Percentiles rank a stretch among this genome's conserved stretches.
phyloP scores from a whole-genome alignment of 2,797 vertebrate genomes.

The Percopsis omiscomaycus region DNA sequence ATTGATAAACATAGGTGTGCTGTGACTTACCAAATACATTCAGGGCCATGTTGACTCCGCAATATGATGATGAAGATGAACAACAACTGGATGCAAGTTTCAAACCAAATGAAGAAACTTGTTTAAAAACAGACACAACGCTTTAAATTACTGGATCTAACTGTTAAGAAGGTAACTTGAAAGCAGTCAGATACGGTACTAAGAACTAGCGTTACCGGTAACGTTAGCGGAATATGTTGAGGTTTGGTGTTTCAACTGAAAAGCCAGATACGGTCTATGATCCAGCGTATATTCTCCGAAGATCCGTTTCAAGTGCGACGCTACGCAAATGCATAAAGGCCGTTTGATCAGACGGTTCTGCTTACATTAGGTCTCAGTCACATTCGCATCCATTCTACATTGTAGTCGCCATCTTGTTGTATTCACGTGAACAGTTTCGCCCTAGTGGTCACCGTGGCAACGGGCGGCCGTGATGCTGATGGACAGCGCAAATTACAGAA shows the following conservation, averaged over 20 bases:
- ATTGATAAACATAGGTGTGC: neutral
- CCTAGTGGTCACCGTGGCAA: constrained; percentile 65
- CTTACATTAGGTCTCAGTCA: constrained; percentile 57
- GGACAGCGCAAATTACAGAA: no score
- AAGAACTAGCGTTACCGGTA: no score
- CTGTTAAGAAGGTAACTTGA: no score
- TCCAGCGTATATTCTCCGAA: rapidly evolving
- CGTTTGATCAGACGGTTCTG: constrained; percentile 6
- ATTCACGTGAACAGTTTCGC: constrained; percentile 66
- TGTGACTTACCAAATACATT: constrained; percentile 72
- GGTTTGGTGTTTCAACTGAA: no score
- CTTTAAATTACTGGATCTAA: no score
- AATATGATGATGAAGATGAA: constrained; percentile 39
- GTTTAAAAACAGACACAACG: constrained; percentile 14
- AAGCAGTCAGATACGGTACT: no score
- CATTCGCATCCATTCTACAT: constrained; percentile 59
- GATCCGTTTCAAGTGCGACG: rapidly evolving
- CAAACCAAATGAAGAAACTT: constrained; percentile 19
- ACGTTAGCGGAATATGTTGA: no score
- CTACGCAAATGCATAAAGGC: neutral
- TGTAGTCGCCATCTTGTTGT: constrained; percentile 70
- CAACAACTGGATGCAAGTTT: constrained; percentile 43
- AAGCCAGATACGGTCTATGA: neutral
- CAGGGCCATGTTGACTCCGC: constrained; percentile 64
- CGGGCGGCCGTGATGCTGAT: constrained; percentile 12